Percentiles rank a stretch among this genome's conserved stretches.
phyloP scores from a whole-genome alignment of 2,888 invertebrate genomes.

The Cephus sareptanus region DNA sequence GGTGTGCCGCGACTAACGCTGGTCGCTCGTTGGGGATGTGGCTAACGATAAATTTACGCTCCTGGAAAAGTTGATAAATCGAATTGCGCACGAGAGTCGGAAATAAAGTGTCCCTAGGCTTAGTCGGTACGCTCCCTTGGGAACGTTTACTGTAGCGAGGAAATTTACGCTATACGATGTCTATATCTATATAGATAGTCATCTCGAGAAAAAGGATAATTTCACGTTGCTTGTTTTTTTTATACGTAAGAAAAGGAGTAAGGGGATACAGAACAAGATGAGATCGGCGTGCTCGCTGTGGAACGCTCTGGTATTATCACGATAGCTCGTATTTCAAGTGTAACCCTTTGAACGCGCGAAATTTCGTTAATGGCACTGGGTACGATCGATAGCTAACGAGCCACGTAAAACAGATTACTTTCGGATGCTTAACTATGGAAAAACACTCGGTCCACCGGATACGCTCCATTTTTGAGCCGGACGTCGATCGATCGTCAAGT shows the following conservation, averaged over 20 bases:
- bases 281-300: background rate
- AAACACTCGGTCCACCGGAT: background rate
- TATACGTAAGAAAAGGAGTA: background rate
- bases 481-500: background rate
- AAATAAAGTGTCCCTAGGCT: background rate
- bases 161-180: background rate
- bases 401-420: background rate
- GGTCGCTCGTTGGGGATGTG: background rate
- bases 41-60: conserved; percentile 24
- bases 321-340: background rate
- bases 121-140: background rate
- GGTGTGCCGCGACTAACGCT: conserved; percentile 23
- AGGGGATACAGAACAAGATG: background rate
- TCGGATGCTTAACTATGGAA: background rate
- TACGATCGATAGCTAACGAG: background rate
- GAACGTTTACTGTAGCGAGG: background rate
- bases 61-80: conserved; percentile 27
- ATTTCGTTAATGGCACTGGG: background rate
- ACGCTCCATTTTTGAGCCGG: background rate
- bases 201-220: background rate
- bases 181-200: background rate
- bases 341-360: background rate
- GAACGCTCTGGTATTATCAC: background rate
- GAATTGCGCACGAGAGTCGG: conserved; percentile 14
- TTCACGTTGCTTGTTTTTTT: background rate